Conservation (phyloP, 2,797 vertebrate species). For the Huso huso region DNA sequence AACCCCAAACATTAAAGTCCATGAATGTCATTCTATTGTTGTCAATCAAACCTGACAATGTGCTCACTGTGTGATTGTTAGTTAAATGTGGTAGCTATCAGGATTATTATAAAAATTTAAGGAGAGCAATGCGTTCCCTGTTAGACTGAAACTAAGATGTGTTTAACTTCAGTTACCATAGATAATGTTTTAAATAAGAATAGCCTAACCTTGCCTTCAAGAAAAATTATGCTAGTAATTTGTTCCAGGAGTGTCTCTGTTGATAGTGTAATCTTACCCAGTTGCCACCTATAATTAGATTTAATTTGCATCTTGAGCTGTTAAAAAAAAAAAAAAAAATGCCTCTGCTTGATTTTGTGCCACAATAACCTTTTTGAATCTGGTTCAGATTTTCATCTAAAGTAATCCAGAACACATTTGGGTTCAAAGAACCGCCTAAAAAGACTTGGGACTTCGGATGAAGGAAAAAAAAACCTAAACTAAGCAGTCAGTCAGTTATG, state of each 20-base stretch:
- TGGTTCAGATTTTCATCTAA: conserved; percentile 31
- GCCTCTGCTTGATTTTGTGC: conserved; percentile 19
- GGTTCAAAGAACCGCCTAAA: conserved; percentile 28
- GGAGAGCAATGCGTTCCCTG: neutral
- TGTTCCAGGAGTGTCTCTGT: conserved; percentile 20
- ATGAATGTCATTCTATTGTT: conserved; percentile 55
- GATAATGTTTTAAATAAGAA: conserved; percentile 23
- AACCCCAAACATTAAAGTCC: conserved; percentile 45
- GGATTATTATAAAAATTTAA: conserved; percentile 12
- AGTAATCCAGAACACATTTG: conserved; percentile 20
- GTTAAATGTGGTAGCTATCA: conserved; percentile 13
- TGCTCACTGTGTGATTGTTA: conserved; percentile 32
- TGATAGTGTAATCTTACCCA: conserved; percentile 11
- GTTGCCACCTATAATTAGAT: conserved; percentile 1
- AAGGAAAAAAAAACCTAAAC: conserved; percentile 26
- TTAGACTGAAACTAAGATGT: conserved; percentile 1
- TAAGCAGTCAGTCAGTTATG: conserved; percentile 26
- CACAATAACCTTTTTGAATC: conserved; percentile 31
- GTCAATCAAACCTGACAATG: conserved; percentile 57
- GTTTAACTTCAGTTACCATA: conserved; percentile 20
- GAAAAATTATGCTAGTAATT: conserved; percentile 24
- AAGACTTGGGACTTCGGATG: conserved; percentile 22
- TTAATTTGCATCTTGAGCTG: conserved; percentile 4
- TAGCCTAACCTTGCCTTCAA: conserved; percentile 12
- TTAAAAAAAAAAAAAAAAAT: conserved; percentile 3